Percentiles rank a stretch among this genome's conserved stretches.
phyloP scores from a whole-genome alignment of 2,888 invertebrate genomes.

The Alloplasta piceator region DNA sequence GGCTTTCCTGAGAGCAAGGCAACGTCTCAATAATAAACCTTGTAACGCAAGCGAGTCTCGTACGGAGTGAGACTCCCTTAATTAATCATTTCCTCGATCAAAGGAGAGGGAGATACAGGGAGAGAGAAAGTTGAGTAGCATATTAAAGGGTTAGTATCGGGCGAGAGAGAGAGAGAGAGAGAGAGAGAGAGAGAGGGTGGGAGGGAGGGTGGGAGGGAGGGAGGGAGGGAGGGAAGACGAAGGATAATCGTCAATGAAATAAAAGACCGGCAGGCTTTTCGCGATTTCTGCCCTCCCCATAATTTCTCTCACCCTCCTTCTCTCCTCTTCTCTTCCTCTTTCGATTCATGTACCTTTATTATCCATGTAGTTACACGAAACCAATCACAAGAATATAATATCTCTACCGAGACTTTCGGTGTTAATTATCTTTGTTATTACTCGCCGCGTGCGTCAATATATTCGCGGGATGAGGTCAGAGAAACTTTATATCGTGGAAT shows the following conservation, averaged over 20 bases:
- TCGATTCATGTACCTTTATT: conserved; percentile 15
- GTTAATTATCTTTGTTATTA: conserved; percentile 25
- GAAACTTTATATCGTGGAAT: too few species aligned
- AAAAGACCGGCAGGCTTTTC: conserved; percentile 41
- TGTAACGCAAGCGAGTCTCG: background rate
- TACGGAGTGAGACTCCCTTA: background rate
- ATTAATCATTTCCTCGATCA: conserved; percentile 47
- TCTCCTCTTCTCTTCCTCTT: background rate
- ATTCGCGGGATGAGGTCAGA: conserved; percentile 18
- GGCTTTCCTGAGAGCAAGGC: background rate
- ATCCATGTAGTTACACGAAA: conserved; percentile 41
- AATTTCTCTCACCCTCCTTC: background rate
- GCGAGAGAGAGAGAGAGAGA: conserved; percentile 2
- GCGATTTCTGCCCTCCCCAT: conserved; percentile 6
- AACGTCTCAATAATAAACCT: conserved; percentile 36
- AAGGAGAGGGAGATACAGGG: background rate
- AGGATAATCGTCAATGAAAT: conserved; percentile 53
- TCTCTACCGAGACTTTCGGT: conserved; percentile 6
- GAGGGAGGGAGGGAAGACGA: conserved; percentile 13
- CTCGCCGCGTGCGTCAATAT: conserved; percentile 1
- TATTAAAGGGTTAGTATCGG: background rate
- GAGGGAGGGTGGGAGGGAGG: background rate
- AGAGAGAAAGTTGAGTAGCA: background rate
- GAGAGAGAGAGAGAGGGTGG: conserved; percentile 1
- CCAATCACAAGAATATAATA: conserved; percentile 42